Evolutionary conservation across 2,797 vertebrate species (phyloP).

Genomic region (Mareca penelope): DNA sequence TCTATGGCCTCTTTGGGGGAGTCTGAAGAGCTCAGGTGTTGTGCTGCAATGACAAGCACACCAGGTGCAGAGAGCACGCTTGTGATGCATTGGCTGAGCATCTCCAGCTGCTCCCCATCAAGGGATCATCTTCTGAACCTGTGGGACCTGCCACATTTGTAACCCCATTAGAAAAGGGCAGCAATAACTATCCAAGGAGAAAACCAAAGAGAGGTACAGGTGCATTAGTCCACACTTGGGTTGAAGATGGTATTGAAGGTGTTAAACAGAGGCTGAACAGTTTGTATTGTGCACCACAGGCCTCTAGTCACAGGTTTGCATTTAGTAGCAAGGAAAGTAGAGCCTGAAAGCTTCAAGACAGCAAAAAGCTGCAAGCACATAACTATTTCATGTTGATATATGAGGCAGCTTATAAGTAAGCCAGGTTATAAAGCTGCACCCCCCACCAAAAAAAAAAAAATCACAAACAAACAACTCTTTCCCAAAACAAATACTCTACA

Average conservation of each 20-base stretch:
- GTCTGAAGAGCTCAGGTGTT: neutral
- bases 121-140: neutral
- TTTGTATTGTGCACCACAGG: neutral
- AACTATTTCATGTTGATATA: slow-evolving; percentile 21
- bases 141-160: neutral
- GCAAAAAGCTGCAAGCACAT: neutral
- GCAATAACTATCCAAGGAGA: neutral
- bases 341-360: neutral
- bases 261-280: neutral
- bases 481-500: slow-evolving; percentile 33
- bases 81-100: rapidly evolving
- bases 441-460: neutral
- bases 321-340: neutral
- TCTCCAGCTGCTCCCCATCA: neutral
- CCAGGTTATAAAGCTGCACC: neutral
- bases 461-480: neutral
- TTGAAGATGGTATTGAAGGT: neutral
- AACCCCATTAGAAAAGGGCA: neutral
- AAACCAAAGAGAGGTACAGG: neutral
- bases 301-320: neutral
- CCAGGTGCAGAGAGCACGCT: rapidly evolving
- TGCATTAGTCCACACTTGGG: neutral
- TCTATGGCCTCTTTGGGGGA: neutral
- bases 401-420: neutral
- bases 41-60: rapidly evolving